phyloP scores from a whole-genome alignment of 2,888 invertebrate species.

The Acanthosepion pharaonis region DNA sequence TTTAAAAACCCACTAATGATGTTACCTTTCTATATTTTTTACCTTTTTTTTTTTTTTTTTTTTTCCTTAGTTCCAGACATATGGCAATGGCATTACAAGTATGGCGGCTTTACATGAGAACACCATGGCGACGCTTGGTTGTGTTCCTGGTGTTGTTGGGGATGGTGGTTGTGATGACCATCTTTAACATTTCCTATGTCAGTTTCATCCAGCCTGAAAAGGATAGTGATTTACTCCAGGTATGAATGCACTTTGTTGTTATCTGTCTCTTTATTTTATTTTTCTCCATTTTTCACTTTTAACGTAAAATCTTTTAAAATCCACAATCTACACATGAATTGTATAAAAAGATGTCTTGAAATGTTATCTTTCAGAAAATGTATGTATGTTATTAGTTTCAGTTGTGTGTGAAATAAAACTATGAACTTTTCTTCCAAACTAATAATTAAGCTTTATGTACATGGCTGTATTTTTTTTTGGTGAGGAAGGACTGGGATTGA shows the following conservation, averaged over 20 bases:
- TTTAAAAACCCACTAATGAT: neutral
- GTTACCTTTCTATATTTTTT: neutral
- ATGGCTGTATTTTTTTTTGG: too few relatives aligned
- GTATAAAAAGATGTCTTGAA: too few relatives aligned
- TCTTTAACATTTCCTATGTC: constrained; percentile 52
- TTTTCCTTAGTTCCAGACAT: constrained; percentile 2
- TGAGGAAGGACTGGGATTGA: too few relatives aligned
- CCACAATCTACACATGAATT: too few relatives aligned
- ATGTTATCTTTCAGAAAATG: too few relatives aligned
- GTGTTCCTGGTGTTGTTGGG: constrained; percentile 49
- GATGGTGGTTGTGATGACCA: constrained; percentile 51
- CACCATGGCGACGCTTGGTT: constrained; percentile 51
- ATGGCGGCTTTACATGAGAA: constrained; percentile 51
- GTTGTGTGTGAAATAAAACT: too few relatives aligned
- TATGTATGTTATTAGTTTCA: too few relatives aligned
- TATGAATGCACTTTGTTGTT: neutral
- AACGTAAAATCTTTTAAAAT: too few relatives aligned
- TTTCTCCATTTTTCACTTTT: too few relatives aligned
- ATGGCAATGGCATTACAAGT: constrained; percentile 50
- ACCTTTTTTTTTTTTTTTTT: neutral
- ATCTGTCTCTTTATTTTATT: too few relatives aligned
- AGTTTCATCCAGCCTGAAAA: constrained; percentile 47
- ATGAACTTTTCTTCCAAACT: too few relatives aligned
- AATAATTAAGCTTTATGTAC: too few relatives aligned
- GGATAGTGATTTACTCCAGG: constrained; percentile 53